Evolutionary conservation across 1,140 invertebrate species (phyloP).

Genomic region (Drosophila nigrodunni): DNA sequence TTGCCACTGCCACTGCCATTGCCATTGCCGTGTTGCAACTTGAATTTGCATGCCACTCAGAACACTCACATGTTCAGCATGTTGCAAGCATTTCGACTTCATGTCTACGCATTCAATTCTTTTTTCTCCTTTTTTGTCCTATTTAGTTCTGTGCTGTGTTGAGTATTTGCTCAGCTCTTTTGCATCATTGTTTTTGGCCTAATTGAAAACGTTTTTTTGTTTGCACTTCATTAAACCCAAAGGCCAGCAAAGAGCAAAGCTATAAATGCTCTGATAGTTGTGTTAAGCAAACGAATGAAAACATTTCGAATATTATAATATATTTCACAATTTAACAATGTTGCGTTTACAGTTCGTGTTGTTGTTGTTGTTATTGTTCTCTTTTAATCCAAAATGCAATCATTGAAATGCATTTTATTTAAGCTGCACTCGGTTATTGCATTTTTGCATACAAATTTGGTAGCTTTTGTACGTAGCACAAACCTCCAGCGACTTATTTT

Average conservation of each 20-base stretch:
- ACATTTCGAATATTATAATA: conserved; percentile 47
- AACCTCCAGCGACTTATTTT: conserved; percentile 70
- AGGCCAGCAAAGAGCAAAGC: conserved; percentile 38
- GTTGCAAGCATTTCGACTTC: conserved; percentile 53
- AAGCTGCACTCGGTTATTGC: conserved; percentile 76
- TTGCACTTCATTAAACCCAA: conserved; percentile 79
- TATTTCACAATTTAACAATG: conserved; percentile 27
- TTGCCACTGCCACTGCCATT: conserved; percentile 20
- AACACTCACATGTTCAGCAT: conserved; percentile 63
- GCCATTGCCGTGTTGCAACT: conserved; percentile 41
- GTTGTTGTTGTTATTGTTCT: conserved; percentile 41
- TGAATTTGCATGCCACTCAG: conserved; percentile 77
- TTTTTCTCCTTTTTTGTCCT: conserved; percentile 16
- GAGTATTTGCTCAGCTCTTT: conserved; percentile 16
- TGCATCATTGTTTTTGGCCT: conserved; percentile 44
- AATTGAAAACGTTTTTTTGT: conserved; percentile 77
- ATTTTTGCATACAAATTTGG: conserved; percentile 79
- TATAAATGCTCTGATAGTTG: conserved; percentile 22
- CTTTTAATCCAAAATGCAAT: conserved; percentile 78
- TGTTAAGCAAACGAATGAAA: conserved; percentile 18
- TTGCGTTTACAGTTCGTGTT: conserved; percentile 6
- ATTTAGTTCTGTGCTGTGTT: conserved; percentile 13
- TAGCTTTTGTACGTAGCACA: conserved; percentile 52
- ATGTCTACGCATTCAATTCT: conserved; percentile 52
- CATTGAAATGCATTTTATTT: conserved; percentile 82